phyloP scores from a whole-genome alignment of 1,140 invertebrate genomes.

The Bombus sibiricus region DNA sequence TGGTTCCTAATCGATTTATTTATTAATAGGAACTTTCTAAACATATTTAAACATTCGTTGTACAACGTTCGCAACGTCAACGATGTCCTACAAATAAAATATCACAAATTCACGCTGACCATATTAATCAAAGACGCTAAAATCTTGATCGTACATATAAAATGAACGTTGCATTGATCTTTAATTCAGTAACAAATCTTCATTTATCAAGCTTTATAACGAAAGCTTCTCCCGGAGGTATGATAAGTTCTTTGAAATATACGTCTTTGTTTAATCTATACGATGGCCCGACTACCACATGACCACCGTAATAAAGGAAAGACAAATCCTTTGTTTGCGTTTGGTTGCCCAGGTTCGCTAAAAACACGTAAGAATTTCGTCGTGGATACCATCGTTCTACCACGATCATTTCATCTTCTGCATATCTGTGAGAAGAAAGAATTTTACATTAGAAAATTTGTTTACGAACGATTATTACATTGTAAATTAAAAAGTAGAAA shows the following conservation, averaged over 20 bases:
- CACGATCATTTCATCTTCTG: conserved; percentile 86
- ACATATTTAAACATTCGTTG: conserved; percentile 40
- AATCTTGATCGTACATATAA: conserved; percentile 7
- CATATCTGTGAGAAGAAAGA: conserved; percentile 76
- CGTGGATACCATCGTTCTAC: conserved; percentile 90
- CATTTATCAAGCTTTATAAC: conserved; percentile 88
- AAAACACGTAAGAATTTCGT: conserved; percentile 88
- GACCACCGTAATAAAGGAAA: conserved; percentile 89
- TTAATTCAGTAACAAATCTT: conserved; percentile 43
- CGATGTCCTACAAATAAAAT: conserved; percentile 17
- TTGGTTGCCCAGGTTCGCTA: conserved; percentile 86
- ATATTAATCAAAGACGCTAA: conserved; percentile 11
- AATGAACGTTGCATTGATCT: conserved; percentile 6
- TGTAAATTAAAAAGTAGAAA: no score
- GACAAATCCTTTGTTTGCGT: conserved; percentile 87
- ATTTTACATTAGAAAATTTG: no score
- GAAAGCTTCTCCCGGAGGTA: conserved; percentile 85
- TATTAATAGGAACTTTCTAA: conserved; percentile 41
- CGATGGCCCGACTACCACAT: conserved; percentile 85
- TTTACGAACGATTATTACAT: no score
- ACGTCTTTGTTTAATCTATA: conserved; percentile 85
- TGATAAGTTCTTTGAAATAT: conserved; percentile 86
- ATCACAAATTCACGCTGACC: conserved; percentile 4
- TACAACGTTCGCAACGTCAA: conserved; percentile 35
- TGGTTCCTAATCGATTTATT: conserved; percentile 9